Conservation (phyloP, 1,140 invertebrate genomes). For the Cheumatopsyche charites region DNA sequence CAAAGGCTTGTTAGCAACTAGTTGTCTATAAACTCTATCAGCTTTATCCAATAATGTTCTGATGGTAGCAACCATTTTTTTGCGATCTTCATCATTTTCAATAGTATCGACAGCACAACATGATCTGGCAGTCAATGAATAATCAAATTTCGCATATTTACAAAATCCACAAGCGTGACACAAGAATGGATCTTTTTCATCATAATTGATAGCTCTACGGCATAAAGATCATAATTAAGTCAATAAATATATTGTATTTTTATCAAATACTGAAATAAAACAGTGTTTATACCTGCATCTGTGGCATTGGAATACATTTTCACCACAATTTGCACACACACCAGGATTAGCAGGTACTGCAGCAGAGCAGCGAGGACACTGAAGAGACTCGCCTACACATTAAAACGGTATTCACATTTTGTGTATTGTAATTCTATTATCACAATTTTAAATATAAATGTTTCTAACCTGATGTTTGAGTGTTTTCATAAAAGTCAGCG, state of each 20-base stretch:
- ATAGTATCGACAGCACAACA: slow-evolving; percentile 97
- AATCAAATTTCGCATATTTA: slow-evolving; percentile 99
- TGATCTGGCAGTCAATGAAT: slow-evolving; percentile 85
- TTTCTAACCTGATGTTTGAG: slow-evolving; percentile 65
- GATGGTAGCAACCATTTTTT: slow-evolving; percentile 91
- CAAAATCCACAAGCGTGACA: slow-evolving; percentile 99
- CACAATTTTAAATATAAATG: not conserved
- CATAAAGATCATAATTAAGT: slow-evolving; percentile 1
- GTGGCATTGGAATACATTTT: slow-evolving; percentile 98
- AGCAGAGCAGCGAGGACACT: slow-evolving; percentile 95
- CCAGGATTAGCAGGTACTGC: slow-evolving; percentile 96
- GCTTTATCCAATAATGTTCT: slow-evolving; percentile 92
- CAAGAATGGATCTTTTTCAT: slow-evolving; percentile 98
- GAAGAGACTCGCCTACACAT: slow-evolving; percentile 84
- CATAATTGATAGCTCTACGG: slow-evolving; percentile 92
- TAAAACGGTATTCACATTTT: slow-evolving; percentile 54
- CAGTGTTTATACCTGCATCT: slow-evolving; percentile 77
- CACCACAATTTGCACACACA: slow-evolving; percentile 96
- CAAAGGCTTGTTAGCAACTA: slow-evolving; percentile 87
- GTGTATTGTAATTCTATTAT: not conserved
- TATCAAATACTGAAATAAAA: slow-evolving; percentile 20
- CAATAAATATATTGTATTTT: slow-evolving; percentile 3
- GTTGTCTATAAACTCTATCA: slow-evolving; percentile 90
- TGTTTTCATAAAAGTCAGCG: slow-evolving; percentile 95
- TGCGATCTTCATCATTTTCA: slow-evolving; percentile 95